Conservation (phyloP, 2,797 vertebrate species). For the Rhynchonycteris naso region DNA sequence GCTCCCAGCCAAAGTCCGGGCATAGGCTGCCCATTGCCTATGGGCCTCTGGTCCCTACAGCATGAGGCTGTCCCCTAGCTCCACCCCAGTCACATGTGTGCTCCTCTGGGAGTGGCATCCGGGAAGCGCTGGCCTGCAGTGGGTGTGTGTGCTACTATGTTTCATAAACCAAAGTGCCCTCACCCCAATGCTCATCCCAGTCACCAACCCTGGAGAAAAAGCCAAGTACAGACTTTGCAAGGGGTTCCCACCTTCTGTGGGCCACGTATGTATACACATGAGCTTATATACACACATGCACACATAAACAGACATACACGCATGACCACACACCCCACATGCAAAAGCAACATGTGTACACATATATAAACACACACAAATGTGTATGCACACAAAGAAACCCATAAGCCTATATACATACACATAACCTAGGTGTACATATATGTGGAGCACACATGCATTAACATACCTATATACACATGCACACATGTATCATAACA, state of each 20-base stretch:
- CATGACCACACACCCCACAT: neutral
- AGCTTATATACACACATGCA: neutral
- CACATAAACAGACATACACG: neutral
- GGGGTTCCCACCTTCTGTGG: neutral
- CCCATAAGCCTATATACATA: too few relatives aligned
- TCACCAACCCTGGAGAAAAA: neutral
- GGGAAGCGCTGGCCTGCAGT: neutral
- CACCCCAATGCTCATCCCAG: neutral
- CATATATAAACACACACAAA: neutral
- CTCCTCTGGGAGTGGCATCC: too few relatives aligned
- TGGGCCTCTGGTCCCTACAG: neutral
- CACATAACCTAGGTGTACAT: neutral
- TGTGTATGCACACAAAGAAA: neutral
- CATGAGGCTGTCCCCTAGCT: neutral
- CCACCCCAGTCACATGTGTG: neutral
- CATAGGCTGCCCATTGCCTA: accelerated
- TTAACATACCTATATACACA: neutral
- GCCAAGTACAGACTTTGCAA: neutral
- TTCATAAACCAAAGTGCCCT: neutral
- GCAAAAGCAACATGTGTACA: neutral
- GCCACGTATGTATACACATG: too few relatives aligned
- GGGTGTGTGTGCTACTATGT: accelerated
- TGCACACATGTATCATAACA: too few relatives aligned
- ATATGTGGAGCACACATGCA: neutral
- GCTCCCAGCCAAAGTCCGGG: neutral